Conservation (phyloP, 1,140 invertebrate species). For the Philotrypesis tridentata region DNA sequence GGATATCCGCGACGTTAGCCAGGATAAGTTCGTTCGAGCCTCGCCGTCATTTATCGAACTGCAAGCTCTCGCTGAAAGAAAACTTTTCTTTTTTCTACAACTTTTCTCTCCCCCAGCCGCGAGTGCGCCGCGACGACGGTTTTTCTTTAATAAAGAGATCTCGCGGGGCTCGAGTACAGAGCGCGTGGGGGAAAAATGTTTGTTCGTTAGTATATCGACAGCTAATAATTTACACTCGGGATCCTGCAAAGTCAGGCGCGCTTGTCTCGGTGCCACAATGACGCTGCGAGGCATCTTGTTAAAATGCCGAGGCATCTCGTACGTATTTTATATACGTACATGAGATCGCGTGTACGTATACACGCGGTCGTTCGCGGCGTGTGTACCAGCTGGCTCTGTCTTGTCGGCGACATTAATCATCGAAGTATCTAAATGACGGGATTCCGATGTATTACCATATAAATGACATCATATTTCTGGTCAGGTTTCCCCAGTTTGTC, state of each 20-base stretch:
- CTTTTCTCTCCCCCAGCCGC: too few relatives aligned
- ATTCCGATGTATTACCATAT: slow-evolving; percentile 80
- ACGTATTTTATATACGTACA: too few relatives aligned
- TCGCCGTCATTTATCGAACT: slow-evolving; percentile 45
- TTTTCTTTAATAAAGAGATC: slow-evolving; percentile 3
- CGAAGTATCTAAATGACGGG: slow-evolving; percentile 79
- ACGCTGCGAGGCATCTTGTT: slow-evolving; percentile 34
- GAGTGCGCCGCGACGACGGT: neutral
- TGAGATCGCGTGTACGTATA: too few relatives aligned
- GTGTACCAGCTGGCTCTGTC: slow-evolving; percentile 56
- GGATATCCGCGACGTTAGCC: slow-evolving; percentile 51
- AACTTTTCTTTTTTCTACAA: slow-evolving; percentile 30
- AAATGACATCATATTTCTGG: slow-evolving; percentile 81
- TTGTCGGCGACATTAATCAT: slow-evolving; percentile 77
- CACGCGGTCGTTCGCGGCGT: neutral
- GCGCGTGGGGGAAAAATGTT: neutral
- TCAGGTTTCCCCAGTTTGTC: slow-evolving; percentile 76
- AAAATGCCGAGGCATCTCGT: slow-evolving; percentile 38
- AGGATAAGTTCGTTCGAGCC: slow-evolving; percentile 44
- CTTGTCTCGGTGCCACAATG: neutral
- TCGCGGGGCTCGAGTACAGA: too few relatives aligned
- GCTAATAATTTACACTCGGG: neutral
- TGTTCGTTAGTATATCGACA: neutral
- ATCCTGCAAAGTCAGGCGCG: neutral
- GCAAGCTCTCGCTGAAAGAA: neutral